Evolutionary conservation across 2,113 vertebrate genomes (phyloP).

Genomic region (Eclectus roratus): DNA sequence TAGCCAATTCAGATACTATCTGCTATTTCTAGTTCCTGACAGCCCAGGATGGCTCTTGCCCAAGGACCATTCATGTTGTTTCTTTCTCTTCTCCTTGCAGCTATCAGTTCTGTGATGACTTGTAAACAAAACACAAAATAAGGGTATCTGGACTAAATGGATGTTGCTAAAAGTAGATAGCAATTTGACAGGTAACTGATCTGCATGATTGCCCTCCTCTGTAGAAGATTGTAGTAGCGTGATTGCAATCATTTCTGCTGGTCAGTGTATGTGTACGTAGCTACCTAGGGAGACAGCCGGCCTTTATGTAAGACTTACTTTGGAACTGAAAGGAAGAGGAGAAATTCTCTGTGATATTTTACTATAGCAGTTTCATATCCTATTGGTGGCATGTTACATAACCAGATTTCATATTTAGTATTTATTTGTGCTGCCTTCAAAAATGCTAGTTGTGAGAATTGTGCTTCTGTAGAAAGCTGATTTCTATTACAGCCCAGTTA

Average conservation of each 20-base stretch:
- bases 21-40: background rate
- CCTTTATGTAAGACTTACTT: background rate
- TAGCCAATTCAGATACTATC: background rate
- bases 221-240: background rate
- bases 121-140: background rate
- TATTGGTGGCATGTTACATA: background rate
- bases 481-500: background rate
- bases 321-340: background rate
- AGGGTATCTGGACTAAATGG: background rate
- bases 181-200: background rate
- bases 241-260: constrained; percentile 21
- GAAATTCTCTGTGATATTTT: background rate
- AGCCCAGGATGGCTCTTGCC: background rate
- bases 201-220: background rate
- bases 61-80: background rate
- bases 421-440: background rate
- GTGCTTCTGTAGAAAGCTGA: background rate
- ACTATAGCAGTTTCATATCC: background rate
- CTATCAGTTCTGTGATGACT: background rate
- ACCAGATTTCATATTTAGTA: background rate
- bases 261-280: background rate
- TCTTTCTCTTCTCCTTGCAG: background rate
- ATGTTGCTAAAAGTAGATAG: background rate
- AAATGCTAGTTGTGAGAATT: background rate
- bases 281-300: background rate